phyloP scores from a whole-genome alignment of 2,113 vertebrate genomes.

The Bos javanicus region DNA sequence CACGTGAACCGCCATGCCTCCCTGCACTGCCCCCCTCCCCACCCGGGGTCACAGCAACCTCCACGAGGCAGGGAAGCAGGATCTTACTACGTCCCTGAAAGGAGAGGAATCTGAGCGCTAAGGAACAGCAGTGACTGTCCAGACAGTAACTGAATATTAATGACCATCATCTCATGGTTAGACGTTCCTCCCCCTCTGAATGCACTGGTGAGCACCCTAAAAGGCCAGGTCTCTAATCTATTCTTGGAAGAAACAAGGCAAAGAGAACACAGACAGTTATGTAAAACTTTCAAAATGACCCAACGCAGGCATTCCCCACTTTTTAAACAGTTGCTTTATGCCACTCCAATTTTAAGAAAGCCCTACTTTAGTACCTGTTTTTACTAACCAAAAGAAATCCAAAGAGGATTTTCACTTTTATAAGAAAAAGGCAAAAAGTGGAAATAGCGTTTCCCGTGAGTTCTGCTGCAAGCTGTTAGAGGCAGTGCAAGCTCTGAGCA shows the following conservation, averaged over 20 bases:
- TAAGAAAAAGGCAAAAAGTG: background rate
- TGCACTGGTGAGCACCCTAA: background rate
- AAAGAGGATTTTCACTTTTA: background rate
- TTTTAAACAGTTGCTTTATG: background rate
- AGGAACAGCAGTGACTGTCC: no score
- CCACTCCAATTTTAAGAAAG: background rate
- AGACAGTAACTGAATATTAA: background rate
- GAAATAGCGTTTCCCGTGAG: background rate
- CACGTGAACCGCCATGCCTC: background rate
- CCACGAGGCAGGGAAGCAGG: background rate
- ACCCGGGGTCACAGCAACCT: background rate
- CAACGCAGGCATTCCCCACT: background rate
- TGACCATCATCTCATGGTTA: rapidly evolving
- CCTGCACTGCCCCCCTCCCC: background rate
- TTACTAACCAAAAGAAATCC: background rate
- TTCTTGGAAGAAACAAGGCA: background rate
- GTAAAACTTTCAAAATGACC: background rate
- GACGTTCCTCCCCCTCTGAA: background rate
- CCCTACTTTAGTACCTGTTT: background rate
- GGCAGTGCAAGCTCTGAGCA: background rate
- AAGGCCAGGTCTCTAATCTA: background rate
- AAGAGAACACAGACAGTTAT: background rate
- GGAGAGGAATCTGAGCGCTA: background rate
- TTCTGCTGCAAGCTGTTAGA: background rate
- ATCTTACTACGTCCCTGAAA: background rate